Evolutionary conservation across 2,888 invertebrate genomes (phyloP).

Genomic region (Leptodirus hochenwartii): DNA sequence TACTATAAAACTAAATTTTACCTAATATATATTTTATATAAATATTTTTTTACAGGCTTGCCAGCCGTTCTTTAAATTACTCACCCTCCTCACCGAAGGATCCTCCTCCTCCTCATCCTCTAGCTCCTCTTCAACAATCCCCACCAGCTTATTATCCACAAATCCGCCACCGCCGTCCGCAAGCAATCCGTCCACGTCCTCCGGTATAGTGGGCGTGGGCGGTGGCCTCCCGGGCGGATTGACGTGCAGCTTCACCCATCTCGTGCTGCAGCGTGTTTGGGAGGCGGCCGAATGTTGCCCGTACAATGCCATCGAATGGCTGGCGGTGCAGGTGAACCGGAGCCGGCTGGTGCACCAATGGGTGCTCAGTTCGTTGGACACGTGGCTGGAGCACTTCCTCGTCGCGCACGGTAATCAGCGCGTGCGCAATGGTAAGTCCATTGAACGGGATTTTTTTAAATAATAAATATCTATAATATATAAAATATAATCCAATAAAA

Average conservation of each 20-base stretch:
- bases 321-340: slow-evolving; percentile 65
- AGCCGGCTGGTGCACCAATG: slow-evolving; percentile 83
- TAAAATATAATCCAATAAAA: too few species aligned
- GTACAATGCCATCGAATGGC: slow-evolving; percentile 83
- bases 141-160: too few species aligned
- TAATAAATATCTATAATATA: too few species aligned
- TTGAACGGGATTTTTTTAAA: too few species aligned
- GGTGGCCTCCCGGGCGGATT: slow-evolving; percentile 74
- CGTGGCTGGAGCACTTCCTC: slow-evolving; percentile 80
- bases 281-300: slow-evolving; percentile 80
- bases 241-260: slow-evolving; percentile 81
- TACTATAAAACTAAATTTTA: too few species aligned
- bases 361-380: slow-evolving; percentile 82
- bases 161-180: too few species aligned
- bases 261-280: slow-evolving; percentile 77
- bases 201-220: too few species aligned
- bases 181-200: slow-evolving; percentile 37
- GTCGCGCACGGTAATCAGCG: slow-evolving; percentile 71
- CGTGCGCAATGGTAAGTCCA: slow-evolving; percentile 63
- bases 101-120: slow-evolving; percentile 18
- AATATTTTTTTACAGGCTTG: slow-evolving; percentile 38
- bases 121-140: slow-evolving; percentile 28
- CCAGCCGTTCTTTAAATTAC: slow-evolving; percentile 80
- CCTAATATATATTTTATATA: slow-evolving; percentile 2
- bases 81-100: slow-evolving; percentile 72